Base-by-base conservation (phyloP, 35 echinoderm and acorn worm genomes). In the Heliocidaris erythrogramma region DNA sequence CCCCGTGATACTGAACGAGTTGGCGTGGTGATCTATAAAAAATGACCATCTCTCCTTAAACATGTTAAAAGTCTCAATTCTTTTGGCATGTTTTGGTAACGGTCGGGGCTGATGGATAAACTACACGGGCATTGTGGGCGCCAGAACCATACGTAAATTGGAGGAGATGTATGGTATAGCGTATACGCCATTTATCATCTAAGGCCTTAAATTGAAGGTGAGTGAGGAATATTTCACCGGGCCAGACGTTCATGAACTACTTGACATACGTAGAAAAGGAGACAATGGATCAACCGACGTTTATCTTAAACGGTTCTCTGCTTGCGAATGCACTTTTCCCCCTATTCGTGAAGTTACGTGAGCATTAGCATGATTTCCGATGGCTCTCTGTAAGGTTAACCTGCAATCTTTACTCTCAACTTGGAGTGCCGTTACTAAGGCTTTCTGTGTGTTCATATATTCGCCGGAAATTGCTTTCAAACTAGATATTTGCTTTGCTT, bases 401-500 rank as follows among this genome's bases (percentile, higher is more conserved):
- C 21, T 78, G 21, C 18, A 7, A 78, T 78, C 17, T 78, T 56
- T 14, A 14, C 52, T 56, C 6, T 56, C 52, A 56, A 56, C 65
- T n/a, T 78, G 24, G 65, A 78, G 21, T 78, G 7, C 21, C 65
- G 65, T 27, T 27, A 27, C 65, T 78, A 78, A 78, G 27, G 65
- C 65, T 78, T 21, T n/a, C 27, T 24, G 65, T 17, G 65, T 78
- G 65, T 21, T 78, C 65, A 27, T 78, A 21, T 78, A 78, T 78
- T 21, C 65, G n/a, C 65, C 65, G 65, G 65, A 78, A 78, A 78
- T 78, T 78, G 65, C 65, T 78, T 78, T 78, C 65, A 78, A 78
- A 78, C 14, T 78, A 78, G 65, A 78, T 78, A 27, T 78, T 78
- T 78, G 65, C 65, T 4, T 78, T 78, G 65, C 65, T 78, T n/a